Base-by-base conservation (phyloP, 2,797 vertebrate genomes). In the Parauchenoglanis ngamensis region DNA sequence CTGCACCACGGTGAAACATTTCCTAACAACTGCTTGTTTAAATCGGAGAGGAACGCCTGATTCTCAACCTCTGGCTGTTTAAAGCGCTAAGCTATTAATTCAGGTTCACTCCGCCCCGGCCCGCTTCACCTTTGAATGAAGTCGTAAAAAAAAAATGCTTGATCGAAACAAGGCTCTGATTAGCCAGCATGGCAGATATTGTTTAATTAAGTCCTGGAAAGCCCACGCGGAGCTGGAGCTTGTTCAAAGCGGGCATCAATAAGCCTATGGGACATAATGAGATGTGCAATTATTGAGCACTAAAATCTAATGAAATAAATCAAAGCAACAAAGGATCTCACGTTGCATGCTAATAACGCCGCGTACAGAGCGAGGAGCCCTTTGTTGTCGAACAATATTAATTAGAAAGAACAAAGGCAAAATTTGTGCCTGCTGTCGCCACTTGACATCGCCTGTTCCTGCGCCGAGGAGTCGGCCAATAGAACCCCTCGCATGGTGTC, bases 261-360 rank as follows among this genome's bases (percentile, higher is more conserved):
- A 86, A 67, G 82, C 79, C 57, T 44, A 78, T 59, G 87, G 28
- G 80, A 85, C 63, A 76, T 87, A 83, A 89, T 85, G 82, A 57
- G 87, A 75, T 81, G 88, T 76, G 63, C 89, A 88, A 87, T 91
- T 90, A 90, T 87, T 65, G 65, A 87, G 81, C 73, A 86, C 80
- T 89, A 86, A 82, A 91, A 87, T 73, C 68, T 84, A 86, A 90
- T 89, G 88, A 68, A 91, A 89, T 89, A 82, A 90, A 88, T 88
- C 83, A 87, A 86, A 81, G 49, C 31, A 84, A 88, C 89, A 85
- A 81, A 40, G 19, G 54, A 5, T n/a, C 56, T 79, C 6, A 54
- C 63, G 46, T 59, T 67, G 82, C 63, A 86, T 68, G 84, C 84
- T 83, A 86, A 90, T 86, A 84, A 86, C 70, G 31, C 35, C n/a